Conservation (phyloP, 2,797 vertebrate genomes). For the Oryzias sinensis region DNA sequence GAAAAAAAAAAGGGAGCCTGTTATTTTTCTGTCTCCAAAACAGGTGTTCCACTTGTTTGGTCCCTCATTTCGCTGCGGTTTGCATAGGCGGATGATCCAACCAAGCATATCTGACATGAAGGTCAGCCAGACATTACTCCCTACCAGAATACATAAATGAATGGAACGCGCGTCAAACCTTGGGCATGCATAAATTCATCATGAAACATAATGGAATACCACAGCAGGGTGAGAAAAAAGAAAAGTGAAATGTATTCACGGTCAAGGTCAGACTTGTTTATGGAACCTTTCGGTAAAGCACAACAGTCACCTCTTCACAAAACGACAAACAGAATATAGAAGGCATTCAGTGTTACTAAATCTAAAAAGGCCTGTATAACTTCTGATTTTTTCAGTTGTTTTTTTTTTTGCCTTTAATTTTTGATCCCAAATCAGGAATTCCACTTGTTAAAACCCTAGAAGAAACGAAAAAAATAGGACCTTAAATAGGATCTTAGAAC, state of each 20-base stretch:
- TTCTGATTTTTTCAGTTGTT: background rate
- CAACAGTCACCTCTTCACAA: slow-evolving; percentile 31
- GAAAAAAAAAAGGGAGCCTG: slow-evolving; percentile 42
- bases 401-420: slow-evolving; percentile 13
- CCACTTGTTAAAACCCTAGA: slow-evolving; percentile 41
- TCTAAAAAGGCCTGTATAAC: slow-evolving; percentile 3
- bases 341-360: slow-evolving; percentile 12
- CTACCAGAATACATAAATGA: slow-evolving; percentile 37
- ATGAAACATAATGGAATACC: slow-evolving; percentile 36
- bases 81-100: slow-evolving; percentile 40
- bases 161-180: slow-evolving; percentile 34
- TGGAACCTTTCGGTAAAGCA: slow-evolving; percentile 30
- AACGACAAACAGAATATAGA: slow-evolving; percentile 36
- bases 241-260: slow-evolving; percentile 8
- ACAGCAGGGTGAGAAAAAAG: slow-evolving; percentile 23
- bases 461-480: slow-evolving; percentile 31
- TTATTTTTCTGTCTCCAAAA: slow-evolving; percentile 66
- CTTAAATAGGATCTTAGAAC: too few species aligned
- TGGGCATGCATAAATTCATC: slow-evolving; percentile 42
- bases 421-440: slow-evolving; percentile 44
- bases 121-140: slow-evolving; percentile 42
- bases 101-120: slow-evolving; percentile 44
- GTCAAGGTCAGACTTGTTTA: slow-evolving; percentile 56
- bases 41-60: slow-evolving; percentile 73
- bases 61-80: slow-evolving; percentile 30